Base-by-base conservation (phyloP, 2,797 vertebrate species). In the Typhlichthys eigenmanni region DNA sequence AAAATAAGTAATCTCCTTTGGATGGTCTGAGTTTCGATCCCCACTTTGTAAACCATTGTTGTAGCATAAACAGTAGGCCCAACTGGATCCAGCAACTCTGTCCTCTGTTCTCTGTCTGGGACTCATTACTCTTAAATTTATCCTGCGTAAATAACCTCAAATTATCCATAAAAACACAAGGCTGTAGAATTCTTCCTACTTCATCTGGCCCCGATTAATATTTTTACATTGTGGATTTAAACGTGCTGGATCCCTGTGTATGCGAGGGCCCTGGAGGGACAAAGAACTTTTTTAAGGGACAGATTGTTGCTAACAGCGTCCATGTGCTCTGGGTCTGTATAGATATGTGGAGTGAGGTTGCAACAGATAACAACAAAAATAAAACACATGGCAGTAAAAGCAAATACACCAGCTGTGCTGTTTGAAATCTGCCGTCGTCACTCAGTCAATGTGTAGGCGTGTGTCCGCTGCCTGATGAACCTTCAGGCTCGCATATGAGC, bases 61-160 rank as follows among this genome's bases (percentile, higher is more conserved):
- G 38, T 61, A 54, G 49, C 55, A 58, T 62, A 60, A 29, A 29
- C 57, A 72, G 71, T 78, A 69, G 74, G 75, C 79, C 64, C 63
- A 68, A 55, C 68, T 74, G 71, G 75, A 76, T 81, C 74, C 66
- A 79, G 69, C 71, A 71, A 80, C 68, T 78, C 64, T 62, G 64
- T 78, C 70, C 76, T 80, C 66, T 70, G 71, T 54, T 45, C 43
- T 72, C 65, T 82, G 75, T 70, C 82, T 87, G 86, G 62, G 62
- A 71, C 83, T 89, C 58, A 68, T 89, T 91, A 86, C 85, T 84
- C 88, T 82, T 82, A 81, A 79, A 87, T 88, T 91, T 81, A 87
- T 90, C 88, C 83, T 84, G 81, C 84, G 88, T 90, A 92, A 93
- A 91, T 90, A 91, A 90, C 89, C 84, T 89, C 88, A 91, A 92